These are phyloP conservation scores for Ptilorrhoa leucosticta DNA, from an alignment of 2,113 vertebrate species.

Conservation along the genomic window DNA sequence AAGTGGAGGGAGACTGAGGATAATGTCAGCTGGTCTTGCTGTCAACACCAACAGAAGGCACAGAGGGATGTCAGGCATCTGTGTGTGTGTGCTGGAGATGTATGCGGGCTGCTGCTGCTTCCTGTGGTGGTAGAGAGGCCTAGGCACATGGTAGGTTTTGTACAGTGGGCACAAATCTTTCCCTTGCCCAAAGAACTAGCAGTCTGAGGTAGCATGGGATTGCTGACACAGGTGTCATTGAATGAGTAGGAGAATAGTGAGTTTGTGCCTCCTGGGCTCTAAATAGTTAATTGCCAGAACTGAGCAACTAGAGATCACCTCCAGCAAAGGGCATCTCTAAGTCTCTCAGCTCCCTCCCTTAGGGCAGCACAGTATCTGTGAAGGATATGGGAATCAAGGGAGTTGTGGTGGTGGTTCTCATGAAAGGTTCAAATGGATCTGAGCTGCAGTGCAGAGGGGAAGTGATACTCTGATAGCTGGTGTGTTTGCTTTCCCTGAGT, in stretches of 20 bases:
- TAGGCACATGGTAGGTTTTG: background rate
- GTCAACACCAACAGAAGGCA: background rate
- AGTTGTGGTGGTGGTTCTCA: background rate
- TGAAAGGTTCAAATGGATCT: background rate
- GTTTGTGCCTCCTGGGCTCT: background rate
- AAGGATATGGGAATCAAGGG: background rate
- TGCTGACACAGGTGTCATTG: background rate
- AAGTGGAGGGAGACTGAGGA: background rate
- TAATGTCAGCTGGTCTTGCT: background rate
- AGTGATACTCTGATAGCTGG: background rate
- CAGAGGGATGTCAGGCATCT: background rate
- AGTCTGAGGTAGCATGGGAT: background rate
- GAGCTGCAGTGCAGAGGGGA: background rate
- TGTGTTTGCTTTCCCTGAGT: background rate
- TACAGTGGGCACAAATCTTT: background rate
- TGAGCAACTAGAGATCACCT: background rate
- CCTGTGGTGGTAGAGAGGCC: background rate
- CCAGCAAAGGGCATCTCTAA: background rate
- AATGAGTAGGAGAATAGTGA: background rate
- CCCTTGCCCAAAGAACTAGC: background rate
- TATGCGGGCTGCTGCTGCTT: background rate
- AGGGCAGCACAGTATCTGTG: background rate
- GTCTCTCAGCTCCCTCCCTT: background rate
- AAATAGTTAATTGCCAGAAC: background rate
- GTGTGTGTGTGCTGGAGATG: background rate